Base-by-base conservation (phyloP, 92 coral and sea anemone species). In the Siderastrea siderea region DNA sequence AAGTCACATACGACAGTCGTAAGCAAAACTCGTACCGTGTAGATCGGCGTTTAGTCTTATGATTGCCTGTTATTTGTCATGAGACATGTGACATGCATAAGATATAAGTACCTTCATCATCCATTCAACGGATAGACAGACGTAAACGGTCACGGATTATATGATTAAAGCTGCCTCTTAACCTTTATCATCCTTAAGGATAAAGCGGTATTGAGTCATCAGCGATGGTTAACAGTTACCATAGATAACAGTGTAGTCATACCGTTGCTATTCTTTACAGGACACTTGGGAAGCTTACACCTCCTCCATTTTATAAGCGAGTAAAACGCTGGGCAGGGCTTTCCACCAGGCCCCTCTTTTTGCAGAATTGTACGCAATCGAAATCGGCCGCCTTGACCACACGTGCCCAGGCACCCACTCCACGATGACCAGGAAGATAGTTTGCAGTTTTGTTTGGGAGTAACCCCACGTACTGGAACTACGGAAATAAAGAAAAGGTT, bases 381-480 rank as follows among this genome's bases (percentile, higher is more conserved):
- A 44, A 82, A 84, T 70, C 93, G 92, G 54, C 81, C 86, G 60
- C 99, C 99, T 26, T 83, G 71, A 8, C 91, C 84, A 62, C 99
- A 97, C 17, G 83, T 79, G 14, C 95, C 96, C 8, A 84, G 84
- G 74, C 99, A 97, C 62, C 74, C 72, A 54, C 88, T 80, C 99
- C 99, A 97, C 10, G 45, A 47, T 0, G 99, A 97, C 99, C 99
- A 97, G 15, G 82, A 57, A 12, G 98, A 84, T 17, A 97, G 93
- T 53, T 87, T 81, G 77, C 99, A 97, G 84, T 89, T 62, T 19
- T 74, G 69, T 58, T 85, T 82, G 78, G 69, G 10, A 38, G 75
- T 19, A 14, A n/a, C 38, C 38, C 38, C 38, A 0, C 38, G 38
- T 26, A 26, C 70, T 6, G 17, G 48, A 11, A 14, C 12, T 26